phyloP scores from a whole-genome alignment of 2,113 vertebrate species.

The Mesoclemmys tuberculata region DNA sequence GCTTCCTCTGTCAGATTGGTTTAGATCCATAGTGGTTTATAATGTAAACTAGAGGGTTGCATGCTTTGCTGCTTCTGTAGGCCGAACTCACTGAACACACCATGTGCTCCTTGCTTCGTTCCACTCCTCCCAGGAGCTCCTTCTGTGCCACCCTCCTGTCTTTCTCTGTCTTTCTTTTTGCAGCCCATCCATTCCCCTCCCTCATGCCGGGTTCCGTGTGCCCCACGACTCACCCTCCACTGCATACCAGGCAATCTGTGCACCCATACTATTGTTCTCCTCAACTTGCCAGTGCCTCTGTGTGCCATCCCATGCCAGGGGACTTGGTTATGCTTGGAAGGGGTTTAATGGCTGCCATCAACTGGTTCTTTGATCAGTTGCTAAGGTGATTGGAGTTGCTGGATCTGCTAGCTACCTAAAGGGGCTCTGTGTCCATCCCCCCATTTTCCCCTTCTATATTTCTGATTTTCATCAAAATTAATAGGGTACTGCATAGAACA shows the following conservation, averaged over 20 bases:
- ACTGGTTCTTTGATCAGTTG: slow-evolving; percentile 31
- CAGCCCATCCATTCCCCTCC: not conserved
- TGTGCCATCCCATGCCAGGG: not conserved
- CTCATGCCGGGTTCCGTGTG: not conserved
- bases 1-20: slow-evolving; percentile 54
- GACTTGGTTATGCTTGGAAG: slow-evolving; percentile 16
- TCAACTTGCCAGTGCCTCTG: not conserved
- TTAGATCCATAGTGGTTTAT: slow-evolving; percentile 42
- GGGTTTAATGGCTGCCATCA: slow-evolving; percentile 10
- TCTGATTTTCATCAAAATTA: slow-evolving; percentile 9
- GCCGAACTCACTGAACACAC: slow-evolving; percentile 28
- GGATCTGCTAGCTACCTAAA: not conserved
- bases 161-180: not conserved
- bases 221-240: not conserved
- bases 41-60: slow-evolving; percentile 61
- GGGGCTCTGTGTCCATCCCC: not conserved
- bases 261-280: not conserved
- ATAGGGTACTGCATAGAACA: not conserved
- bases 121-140: not conserved
- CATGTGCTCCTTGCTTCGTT: slow-evolving; percentile 45
- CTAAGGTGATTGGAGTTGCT: not conserved
- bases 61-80: slow-evolving; percentile 38
- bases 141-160: not conserved
- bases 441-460: not conserved
- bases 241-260: not conserved